phyloP scores from a whole-genome alignment of 2,888 invertebrate genomes.

The Melanophora roralis region DNA sequence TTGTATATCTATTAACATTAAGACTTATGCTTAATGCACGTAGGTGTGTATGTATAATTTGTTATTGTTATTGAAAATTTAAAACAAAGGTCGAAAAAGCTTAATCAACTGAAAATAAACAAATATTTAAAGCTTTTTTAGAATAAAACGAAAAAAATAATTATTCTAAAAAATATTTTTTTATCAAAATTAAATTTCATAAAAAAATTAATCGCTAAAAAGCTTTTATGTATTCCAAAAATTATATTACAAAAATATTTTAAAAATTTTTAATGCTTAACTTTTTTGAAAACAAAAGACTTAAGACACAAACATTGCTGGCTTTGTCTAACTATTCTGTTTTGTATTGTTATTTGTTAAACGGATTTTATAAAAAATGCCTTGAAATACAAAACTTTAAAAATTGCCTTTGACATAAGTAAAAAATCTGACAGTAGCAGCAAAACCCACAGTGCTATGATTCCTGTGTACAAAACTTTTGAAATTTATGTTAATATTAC shows the following conservation, averaged over 20 bases:
- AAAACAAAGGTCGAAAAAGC: conserved; percentile 40
- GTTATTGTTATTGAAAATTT: conserved; percentile 46
- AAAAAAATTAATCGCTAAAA: too few species aligned
- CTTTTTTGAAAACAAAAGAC: background rate
- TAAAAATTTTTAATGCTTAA: too few species aligned
- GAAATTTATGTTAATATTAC: too few species aligned
- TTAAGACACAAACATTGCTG: background rate
- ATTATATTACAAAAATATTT: too few species aligned
- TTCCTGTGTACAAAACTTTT: too few species aligned
- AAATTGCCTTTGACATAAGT: too few species aligned
- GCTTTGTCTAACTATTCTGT: background rate
- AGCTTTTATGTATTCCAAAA: too few species aligned
- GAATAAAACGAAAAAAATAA: background rate
- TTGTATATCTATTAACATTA: conserved; percentile 27
- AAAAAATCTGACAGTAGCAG: too few species aligned
- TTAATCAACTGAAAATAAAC: conserved; percentile 23
- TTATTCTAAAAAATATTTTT: background rate
- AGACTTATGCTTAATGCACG: background rate
- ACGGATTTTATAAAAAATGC: background rate
- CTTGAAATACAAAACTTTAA: too few species aligned
- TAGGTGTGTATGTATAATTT: conserved; percentile 8
- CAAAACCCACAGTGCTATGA: too few species aligned
- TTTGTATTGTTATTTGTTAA: background rate
- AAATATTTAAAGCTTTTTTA: background rate
- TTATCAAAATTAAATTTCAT: background rate